Base-by-base conservation (phyloP, 2,113 vertebrate genomes). In the Emberiza fucata region DNA sequence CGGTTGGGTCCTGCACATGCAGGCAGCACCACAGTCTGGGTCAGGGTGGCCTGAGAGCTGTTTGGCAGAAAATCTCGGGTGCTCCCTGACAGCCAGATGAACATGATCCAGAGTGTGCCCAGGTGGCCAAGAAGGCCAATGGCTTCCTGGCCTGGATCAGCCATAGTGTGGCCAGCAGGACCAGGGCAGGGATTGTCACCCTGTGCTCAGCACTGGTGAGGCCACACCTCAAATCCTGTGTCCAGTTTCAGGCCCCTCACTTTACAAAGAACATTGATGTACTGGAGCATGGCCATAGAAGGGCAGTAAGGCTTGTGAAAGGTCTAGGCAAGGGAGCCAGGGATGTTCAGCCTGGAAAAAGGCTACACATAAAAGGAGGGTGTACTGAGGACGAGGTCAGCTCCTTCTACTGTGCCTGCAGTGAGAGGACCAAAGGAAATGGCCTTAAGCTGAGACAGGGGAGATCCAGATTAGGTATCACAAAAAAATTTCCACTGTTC, bases 221-320 rank as follows among this genome's bases (percentile, higher is more conserved):
- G 29, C n/a, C 1, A 0, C n/a, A 47, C 10, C 40, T 47, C 8
- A 0, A 70, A 16, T 25, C 5, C 29, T 11, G 10, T 2, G 2
- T 9, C 2, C 35, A 48, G n/a, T 14, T 47, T 5, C 5, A 3
- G 40, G 75, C 8, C 17, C 6, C 31, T 64, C 29, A 48, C 42
- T 56, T 31, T 8, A 54, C 9, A 22, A 71, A 35, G 6, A 40
- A 31, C 9, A 31, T 0, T 27, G 29, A 47, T 29, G 15, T 17
- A 47, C 56, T 87, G n/a, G 20, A 61, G 14, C 6, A 8, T 3
- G 21, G 16, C 48, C n/a, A 63, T 16, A 31, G 29, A 64, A 56
- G 5, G 29, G 20, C 48, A 64, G 4, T 17, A 21, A 79, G 17
- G 13, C 16, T 47, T 45, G 20, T 25, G 7, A 54, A 48, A 70